A percentile compares a stretch with the other conserved stretches of the same genome.
Conservation (phyloP, 2,888 invertebrate species). For the Sussaba pulchella region DNA sequence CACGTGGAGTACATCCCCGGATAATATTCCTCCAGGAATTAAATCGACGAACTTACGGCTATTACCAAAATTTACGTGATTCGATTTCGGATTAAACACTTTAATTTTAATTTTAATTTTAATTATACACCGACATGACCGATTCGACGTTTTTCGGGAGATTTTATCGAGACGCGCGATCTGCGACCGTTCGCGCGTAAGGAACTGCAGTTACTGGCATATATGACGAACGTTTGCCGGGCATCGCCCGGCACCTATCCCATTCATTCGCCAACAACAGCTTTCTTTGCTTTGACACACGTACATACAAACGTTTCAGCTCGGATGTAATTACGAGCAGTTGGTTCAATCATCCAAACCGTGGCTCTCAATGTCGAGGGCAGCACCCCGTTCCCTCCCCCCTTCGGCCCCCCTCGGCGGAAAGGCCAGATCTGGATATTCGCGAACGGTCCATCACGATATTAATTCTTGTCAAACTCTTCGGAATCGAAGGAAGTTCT, state of each 20-base stretch:
- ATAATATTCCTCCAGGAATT: neutral
- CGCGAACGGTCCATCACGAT: too few relatives aligned
- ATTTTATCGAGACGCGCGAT: conserved; percentile 75
- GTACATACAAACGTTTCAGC: conserved; percentile 63
- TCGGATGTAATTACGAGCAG: conserved; percentile 69
- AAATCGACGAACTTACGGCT: neutral
- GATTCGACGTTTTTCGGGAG: conserved; percentile 73
- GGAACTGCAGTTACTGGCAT: conserved; percentile 68
- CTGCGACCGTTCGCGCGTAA: conserved; percentile 71
- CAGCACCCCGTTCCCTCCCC: neutral
- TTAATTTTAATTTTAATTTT: too few relatives aligned
- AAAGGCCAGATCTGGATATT: too few relatives aligned
- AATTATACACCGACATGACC: too few relatives aligned
- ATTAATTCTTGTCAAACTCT: too few relatives aligned
- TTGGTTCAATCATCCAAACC: conserved; percentile 61
- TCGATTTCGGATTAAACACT: too few relatives aligned
- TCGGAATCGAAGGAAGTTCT: too few relatives aligned
- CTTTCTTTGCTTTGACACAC: conserved; percentile 64
- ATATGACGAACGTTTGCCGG: neutral
- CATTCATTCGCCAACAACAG: conserved; percentile 29
- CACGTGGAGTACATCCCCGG: conserved; percentile 14
- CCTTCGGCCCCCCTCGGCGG: too few relatives aligned
- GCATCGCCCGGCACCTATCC: conserved; percentile 42
- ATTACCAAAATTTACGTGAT: too few relatives aligned
- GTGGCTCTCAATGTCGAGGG: conserved; percentile 60